A percentile compares a stretch with the other conserved stretches of the same genome.
These are phyloP conservation scores for Gisinianus flammeolus DNA, from an alignment of 2,888 invertebrate species.

Conservation along the genomic window DNA sequence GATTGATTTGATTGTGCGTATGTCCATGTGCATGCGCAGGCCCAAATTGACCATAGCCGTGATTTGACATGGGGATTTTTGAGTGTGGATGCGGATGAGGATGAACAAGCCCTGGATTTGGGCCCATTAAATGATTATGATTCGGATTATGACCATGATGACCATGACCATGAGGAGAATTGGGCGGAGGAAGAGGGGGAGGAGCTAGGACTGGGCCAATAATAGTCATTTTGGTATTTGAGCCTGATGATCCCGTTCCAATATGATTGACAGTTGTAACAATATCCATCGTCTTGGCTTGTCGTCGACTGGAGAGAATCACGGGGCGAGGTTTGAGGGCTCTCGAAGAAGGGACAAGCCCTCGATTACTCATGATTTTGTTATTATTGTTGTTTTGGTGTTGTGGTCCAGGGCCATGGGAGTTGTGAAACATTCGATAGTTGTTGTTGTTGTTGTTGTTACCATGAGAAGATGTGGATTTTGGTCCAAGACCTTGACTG, in stretches of 20 bases:
- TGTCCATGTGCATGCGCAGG: neutral
- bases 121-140: neutral
- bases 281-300: constrained; percentile 24
- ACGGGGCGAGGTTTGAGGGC: constrained; percentile 46
- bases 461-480: constrained; percentile 3
- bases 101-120: too few species aligned
- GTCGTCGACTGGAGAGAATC: constrained; percentile 20
- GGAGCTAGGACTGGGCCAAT: neutral
- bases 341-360: constrained; percentile 42
- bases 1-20: neutral
- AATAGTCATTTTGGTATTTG: neutral
- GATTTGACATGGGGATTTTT: neutral
- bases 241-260: neutral
- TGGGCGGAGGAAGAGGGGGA: neutral
- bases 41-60: neutral
- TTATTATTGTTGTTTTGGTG: neutral
- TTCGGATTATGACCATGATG: neutral
- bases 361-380: neutral
- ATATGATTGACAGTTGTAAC: neutral
- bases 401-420: neutral
- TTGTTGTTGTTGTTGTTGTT: neutral
- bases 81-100: neutral
- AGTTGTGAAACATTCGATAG: neutral
- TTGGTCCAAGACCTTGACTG: constrained; percentile 44
- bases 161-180: neutral